These are phyloP conservation scores for Bombus ignitus DNA, from an alignment of 1,140 invertebrate species.

Conservation along the genomic window DNA sequence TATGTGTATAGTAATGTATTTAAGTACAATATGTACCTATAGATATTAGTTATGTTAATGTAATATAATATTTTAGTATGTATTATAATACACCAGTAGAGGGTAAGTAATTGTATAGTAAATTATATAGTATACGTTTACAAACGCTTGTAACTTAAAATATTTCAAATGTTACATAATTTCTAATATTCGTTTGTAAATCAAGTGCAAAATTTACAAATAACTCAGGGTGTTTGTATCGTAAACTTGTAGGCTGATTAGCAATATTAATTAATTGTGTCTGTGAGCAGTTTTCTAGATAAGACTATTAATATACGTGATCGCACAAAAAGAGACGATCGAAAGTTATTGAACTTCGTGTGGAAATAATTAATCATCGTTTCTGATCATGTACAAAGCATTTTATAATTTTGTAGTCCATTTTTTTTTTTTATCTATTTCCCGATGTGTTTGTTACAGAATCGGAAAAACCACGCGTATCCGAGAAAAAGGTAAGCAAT, in stretches of 20 bases:
- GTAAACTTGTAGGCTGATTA: neutral
- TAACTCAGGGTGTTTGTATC: neutral
- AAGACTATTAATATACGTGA: neutral
- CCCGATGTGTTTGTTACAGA: constrained; percentile 59
- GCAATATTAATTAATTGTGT: neutral
- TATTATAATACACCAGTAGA: neutral
- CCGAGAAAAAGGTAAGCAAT: constrained; percentile 73
- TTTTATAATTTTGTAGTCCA: neutral
- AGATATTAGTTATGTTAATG: neutral
- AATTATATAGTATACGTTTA: neutral
- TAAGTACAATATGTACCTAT: neutral
- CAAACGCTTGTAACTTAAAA: neutral
- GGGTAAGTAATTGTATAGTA: neutral
- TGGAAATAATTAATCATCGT: neutral
- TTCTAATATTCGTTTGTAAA: neutral
- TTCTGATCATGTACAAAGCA: neutral
- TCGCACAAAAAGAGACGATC: neutral
- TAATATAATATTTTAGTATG: neutral
- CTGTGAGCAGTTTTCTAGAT: neutral
- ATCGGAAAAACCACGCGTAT: constrained; percentile 56
- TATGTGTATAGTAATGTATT: constrained; percentile 6
- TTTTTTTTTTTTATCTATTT: neutral
- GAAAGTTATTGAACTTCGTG: neutral
- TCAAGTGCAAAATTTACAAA: neutral
- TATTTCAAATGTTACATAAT: neutral